Evolutionary conservation across 2,888 invertebrate species (phyloP), one percentile per base, ranked within the genome.

Genomic region (Uropetala carovei): DNA sequence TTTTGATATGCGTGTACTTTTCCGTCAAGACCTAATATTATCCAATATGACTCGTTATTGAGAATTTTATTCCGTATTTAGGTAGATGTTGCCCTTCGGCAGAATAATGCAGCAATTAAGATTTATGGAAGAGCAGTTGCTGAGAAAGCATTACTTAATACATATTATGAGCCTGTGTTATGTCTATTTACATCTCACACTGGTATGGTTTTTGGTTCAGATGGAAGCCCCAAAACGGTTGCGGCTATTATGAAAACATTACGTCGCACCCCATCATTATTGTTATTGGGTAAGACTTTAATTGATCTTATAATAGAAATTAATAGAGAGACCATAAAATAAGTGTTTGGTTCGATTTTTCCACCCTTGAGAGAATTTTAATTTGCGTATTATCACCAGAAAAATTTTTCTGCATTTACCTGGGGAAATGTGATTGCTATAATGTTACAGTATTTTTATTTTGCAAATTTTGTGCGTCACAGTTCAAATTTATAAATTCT

Each of bases 241-340:
- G 94, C 94, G 14, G 95, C 96, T 93, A 94, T 98, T 94, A 94
- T 97, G 68, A 97, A 96, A 94, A 96, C 97, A 82, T 94, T 97
- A 9, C 97, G 96, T 93, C 98, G 97, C 94, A 96, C 96, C 93
- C 97, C 97, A 0, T 97, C 97, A 94, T 95, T 97, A 94, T 94
- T 97, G 93, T 95, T 98, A 30, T 94, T 98, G 94, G 97, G 97
- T 96, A 95, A 94, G 94, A 94, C 30, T 68, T 43, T 89, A 92
- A 27, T 82, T 92, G 91, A 14, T 56, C 7, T 59, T 43, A 30
- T 56, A 8, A 22, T 2, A 58, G 14, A 18, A 16, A 4, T 14
- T 4, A 27, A 27, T 27, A 68, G 10, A 18, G 8, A 7, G 64
- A 16, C n/a, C 0, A 64, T 16, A 16, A 64, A 14, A 64, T 18